Conservation (phyloP, 1,140 invertebrate species). For the Acyrthosiphon pisum region DNA sequence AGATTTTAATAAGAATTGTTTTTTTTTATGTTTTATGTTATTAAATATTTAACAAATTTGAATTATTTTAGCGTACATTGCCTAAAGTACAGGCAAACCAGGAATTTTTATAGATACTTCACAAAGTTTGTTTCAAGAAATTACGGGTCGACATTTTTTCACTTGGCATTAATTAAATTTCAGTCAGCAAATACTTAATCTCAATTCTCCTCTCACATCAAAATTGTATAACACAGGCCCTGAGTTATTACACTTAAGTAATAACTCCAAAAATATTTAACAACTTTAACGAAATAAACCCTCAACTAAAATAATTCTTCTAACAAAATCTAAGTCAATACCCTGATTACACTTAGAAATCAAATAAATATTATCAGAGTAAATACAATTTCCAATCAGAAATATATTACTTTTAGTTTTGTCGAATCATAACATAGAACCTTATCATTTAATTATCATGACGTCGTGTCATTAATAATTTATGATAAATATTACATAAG, state of each 20-base stretch:
- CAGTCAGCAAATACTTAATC: too few relatives aligned
- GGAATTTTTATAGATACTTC: too few relatives aligned
- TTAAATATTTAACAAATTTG: too few relatives aligned
- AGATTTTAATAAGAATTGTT: too few relatives aligned
- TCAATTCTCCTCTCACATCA: too few relatives aligned
- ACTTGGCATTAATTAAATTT: too few relatives aligned
- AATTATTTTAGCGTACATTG: too few relatives aligned
- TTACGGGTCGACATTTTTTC: too few relatives aligned
- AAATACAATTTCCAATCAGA: neutral
- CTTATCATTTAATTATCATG: neutral
- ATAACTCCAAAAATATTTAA: neutral
- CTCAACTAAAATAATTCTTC: neutral
- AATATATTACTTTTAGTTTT: neutral
- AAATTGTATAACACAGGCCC: too few relatives aligned
- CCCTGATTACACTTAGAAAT: neutral
- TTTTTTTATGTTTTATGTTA: too few relatives aligned
- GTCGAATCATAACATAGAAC: neutral
- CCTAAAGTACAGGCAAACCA: too few relatives aligned
- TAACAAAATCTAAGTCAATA: neutral
- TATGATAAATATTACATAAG: neutral
- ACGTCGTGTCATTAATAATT: neutral
- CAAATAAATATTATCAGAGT: neutral
- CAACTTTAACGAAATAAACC: neutral
- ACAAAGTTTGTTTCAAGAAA: too few relatives aligned
- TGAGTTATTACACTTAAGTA: neutral